Base-by-base conservation (phyloP, 2,888 invertebrate species). In the Dyspetes luteomarginatus region DNA sequence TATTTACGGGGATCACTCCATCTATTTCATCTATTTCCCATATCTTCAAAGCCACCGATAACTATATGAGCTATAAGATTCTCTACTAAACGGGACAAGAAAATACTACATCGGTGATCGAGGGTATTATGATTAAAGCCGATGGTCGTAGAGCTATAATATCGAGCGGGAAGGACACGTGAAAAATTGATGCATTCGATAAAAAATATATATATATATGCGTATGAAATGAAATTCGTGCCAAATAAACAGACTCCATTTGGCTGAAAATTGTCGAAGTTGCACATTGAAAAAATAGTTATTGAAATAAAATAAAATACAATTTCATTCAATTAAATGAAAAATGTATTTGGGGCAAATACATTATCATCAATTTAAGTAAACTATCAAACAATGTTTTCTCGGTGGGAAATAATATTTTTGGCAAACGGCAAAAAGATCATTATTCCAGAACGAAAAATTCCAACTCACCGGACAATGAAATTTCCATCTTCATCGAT, bases 401-500 rank as follows among this genome's bases (percentile, higher is more conserved):
- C n/a, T n/a, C n/a, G n/a, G n/a, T n/a, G n/a, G n/a, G n/a, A n/a
- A n/a, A n/a, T n/a, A n/a, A n/a, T n/a, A n/a, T n/a, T n/a, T n/a
- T n/a, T n/a, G n/a, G n/a, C n/a, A n/a, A n/a, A n/a, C n/a, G n/a
- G n/a, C n/a, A n/a, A n/a, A n/a, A n/a, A n/a, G n/a, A n/a, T n/a
- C n/a, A n/a, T n/a, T n/a, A n/a, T n/a, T n/a, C n/a, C n/a, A n/a
- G n/a, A n/a, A n/a, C n/a, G n/a, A n/a, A n/a, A n/a, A n/a, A n/a
- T n/a, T n/a, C n/a, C 2, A 19, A 52, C 60, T 26, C 36, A 78
- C 78, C 67, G 72, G 36, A 78, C 58, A 15, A 36, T 22, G 28
- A 78, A 78, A 45, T 41, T 30, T n/a, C 78, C 78, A 7, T 78
- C 58, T 7, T 78, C 78, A 28, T 73, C 73, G 17, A 78, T 30